These are phyloP conservation scores for Setophaga petechia DNA, from an alignment of 2,113 vertebrate genomes.

Conservation along the genomic window DNA sequence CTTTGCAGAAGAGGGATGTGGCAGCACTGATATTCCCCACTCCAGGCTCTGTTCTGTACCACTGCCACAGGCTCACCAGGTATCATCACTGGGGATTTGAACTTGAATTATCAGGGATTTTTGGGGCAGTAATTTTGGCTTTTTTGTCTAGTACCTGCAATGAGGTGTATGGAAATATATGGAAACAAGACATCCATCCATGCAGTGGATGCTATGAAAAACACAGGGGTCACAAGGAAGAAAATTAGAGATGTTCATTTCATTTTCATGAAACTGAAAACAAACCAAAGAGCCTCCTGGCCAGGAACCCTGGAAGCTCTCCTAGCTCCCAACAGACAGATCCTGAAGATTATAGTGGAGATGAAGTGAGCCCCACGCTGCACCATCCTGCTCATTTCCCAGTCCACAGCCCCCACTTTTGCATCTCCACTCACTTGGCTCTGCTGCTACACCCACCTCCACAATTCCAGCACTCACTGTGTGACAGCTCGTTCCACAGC, in stretches of 20 bases:
- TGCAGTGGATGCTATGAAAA: background rate
- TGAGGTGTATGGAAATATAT: background rate
- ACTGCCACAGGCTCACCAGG: background rate
- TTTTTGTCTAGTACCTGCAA: background rate
- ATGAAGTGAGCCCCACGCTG: background rate
- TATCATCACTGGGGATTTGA: background rate
- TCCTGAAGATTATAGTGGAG: background rate
- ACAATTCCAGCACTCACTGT: rapidly evolving
- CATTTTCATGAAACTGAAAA: background rate
- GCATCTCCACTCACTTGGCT: background rate
- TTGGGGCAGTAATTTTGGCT: background rate
- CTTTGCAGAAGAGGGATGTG: background rate
- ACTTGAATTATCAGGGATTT: background rate
- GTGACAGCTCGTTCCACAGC: background rate
- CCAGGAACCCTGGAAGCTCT: background rate
- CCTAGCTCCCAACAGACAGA: background rate
- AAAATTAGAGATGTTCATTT: background rate
- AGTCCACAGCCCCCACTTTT: background rate
- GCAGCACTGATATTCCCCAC: background rate
- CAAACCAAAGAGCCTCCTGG: background rate
- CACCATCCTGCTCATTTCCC: background rate
- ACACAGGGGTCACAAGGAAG: background rate
- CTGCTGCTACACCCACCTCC: background rate
- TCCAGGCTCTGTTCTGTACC: background rate
- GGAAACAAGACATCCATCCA: background rate